Evolutionary conservation across 2,113 vertebrate genomes (phyloP).

Genomic region (Psittacula cyanocephala): DNA sequence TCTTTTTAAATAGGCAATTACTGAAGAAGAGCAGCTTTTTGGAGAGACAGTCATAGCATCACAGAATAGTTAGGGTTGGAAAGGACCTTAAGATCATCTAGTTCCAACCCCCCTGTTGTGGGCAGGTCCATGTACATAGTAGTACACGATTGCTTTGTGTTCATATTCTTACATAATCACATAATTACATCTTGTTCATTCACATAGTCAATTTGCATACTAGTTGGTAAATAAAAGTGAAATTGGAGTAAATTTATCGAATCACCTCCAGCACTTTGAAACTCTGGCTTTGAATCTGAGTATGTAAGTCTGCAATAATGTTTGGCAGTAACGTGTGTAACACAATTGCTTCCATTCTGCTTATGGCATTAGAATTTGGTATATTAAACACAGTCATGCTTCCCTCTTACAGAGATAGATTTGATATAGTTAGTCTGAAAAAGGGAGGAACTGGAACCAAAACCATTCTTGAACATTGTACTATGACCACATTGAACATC

Average conservation of each 20-base stretch:
- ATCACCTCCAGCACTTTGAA: slow-evolving; percentile 41
- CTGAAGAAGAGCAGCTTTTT: slow-evolving; percentile 13
- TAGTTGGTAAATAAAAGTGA: slow-evolving; percentile 59
- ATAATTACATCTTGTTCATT: slow-evolving; percentile 56
- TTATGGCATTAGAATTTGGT: not conserved
- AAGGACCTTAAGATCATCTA: not conserved
- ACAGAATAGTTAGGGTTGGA: not conserved
- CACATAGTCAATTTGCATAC: slow-evolving; percentile 45
- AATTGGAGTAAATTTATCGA: slow-evolving; percentile 43
- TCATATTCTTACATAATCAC: slow-evolving; percentile 31
- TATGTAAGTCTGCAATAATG: not conserved
- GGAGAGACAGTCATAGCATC: not conserved
- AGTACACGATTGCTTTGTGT: slow-evolving; percentile 25
- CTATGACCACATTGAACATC: too few relatives aligned
- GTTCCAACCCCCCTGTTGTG: not conserved
- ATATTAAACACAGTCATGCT: fast-evolving
- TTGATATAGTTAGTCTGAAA: not conserved
- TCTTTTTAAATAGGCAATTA: slow-evolving; percentile 9
- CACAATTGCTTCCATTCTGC: not conserved
- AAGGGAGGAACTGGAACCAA: not conserved
- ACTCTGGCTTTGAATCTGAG: not conserved
- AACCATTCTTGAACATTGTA: not conserved
- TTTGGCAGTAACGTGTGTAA: not conserved
- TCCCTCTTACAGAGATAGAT: fast-evolving
- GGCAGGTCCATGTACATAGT: not conserved